Conservation (phyloP, 2,797 vertebrate species). For the Tympanoctomys barrerae region DNA sequence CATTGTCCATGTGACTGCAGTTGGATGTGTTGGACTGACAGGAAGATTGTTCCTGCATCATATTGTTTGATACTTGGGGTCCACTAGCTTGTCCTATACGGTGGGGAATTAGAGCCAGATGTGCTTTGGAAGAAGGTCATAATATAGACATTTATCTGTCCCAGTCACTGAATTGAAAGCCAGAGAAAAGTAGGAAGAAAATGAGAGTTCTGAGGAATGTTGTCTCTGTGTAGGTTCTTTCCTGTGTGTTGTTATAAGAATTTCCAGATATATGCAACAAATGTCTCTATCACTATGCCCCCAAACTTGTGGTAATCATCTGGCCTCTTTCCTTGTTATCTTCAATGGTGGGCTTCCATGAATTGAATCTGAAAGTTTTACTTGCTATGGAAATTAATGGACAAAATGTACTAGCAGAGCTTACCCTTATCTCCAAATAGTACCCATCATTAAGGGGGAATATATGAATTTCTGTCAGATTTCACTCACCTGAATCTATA, state of each 20-base stretch:
- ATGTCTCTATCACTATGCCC: background rate
- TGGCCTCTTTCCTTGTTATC: background rate
- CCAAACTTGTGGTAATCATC: background rate
- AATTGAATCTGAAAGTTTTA: background rate
- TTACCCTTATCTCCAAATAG: background rate
- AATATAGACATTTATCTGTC: background rate
- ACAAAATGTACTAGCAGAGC: background rate
- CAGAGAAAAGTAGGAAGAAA: background rate
- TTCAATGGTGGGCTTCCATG: background rate
- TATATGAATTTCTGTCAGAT: conserved; percentile 23
- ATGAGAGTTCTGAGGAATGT: background rate
- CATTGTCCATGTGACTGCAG: background rate
- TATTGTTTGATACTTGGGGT: background rate
- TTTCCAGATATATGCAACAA: background rate
- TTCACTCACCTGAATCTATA: background rate
- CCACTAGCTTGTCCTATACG: background rate
- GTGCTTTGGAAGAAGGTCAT: background rate
- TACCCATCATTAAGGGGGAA: background rate
- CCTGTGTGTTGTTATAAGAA: background rate
- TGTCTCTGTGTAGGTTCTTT: background rate
- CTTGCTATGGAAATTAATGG: background rate
- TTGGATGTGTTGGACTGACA: background rate
- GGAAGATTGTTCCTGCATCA: background rate
- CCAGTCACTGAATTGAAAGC: background rate
- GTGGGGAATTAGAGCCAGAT: background rate